These are phyloP conservation scores for Austrofundulus limnaeus DNA, from an alignment of 2,113 vertebrate genomes.

Conservation along the genomic window DNA sequence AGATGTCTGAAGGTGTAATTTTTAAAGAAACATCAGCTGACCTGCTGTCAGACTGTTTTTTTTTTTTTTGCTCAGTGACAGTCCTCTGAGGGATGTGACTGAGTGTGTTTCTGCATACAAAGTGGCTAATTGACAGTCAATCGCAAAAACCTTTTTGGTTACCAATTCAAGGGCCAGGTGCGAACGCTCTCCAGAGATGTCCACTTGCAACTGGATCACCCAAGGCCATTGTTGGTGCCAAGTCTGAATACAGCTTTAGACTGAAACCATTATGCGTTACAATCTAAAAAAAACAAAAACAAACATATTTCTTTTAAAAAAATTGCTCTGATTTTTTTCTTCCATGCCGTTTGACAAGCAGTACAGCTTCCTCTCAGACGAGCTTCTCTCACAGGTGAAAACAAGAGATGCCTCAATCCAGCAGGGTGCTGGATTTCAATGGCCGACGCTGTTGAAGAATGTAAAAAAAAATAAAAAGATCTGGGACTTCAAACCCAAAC, in stretches of 20 bases:
- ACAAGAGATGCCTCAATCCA: conserved; percentile 61
- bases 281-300: conserved; percentile 7
- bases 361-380: conserved; percentile 35
- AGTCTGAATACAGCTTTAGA: conserved; percentile 17
- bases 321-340: conserved; percentile 18
- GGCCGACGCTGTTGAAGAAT: conserved; percentile 49
- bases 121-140: too few relatives aligned
- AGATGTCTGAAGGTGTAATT: too few relatives aligned
- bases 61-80: too few relatives aligned
- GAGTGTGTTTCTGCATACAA: too few relatives aligned
- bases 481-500: conserved; percentile 27
- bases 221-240: too few relatives aligned
- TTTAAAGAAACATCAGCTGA: too few relatives aligned
- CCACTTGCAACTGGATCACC: too few relatives aligned
- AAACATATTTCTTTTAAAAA: too few relatives aligned
- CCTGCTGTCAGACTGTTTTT: too few relatives aligned
- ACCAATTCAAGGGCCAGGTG: too few relatives aligned
- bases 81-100: too few relatives aligned
- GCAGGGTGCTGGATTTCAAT: conserved; percentile 57
- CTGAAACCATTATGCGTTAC: conserved; percentile 59
- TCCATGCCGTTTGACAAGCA: conserved; percentile 54
- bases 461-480: conserved; percentile 50
- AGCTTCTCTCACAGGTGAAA: conserved; percentile 10
- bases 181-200: not conserved
- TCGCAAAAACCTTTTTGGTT: too few relatives aligned